phyloP scores from a whole-genome alignment of 2,113 vertebrate species.

The Rhegmatorhina hoffmannsi region DNA sequence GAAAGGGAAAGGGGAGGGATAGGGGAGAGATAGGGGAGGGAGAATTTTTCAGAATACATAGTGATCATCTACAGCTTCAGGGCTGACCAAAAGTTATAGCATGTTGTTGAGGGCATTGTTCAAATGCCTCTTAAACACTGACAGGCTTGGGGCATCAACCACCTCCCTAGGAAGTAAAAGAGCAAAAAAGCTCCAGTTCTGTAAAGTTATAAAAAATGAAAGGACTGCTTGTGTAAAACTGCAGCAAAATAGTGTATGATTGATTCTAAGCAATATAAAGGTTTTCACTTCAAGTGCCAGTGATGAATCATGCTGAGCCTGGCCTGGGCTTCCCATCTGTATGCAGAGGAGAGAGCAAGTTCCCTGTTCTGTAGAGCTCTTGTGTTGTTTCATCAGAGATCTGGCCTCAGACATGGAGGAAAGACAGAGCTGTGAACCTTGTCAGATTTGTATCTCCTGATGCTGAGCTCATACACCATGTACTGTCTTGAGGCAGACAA shows the following conservation, averaged over 20 bases:
- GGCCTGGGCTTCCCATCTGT: neutral
- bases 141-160: neutral
- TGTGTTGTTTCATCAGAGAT: neutral
- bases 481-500: neutral
- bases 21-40: neutral
- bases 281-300: slow-evolving; percentile 10
- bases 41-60: neutral
- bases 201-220: neutral
- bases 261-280: slow-evolving; percentile 28
- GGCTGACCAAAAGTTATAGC: neutral
- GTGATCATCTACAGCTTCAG: neutral
- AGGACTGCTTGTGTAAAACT: neutral
- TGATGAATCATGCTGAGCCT: slow-evolving; percentile 18
- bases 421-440: neutral
- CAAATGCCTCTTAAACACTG: neutral
- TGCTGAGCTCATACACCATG: neutral
- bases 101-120: neutral
- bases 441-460: slow-evolving; percentile 9
- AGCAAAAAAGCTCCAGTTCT: neutral
- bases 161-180: neutral
- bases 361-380: neutral
- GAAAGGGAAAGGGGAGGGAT: neutral
- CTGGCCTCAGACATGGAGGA: neutral
- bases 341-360: neutral
- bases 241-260: neutral